These are phyloP conservation scores for Lymantria dispar DNA, from an alignment of 2,888 invertebrate species.

Conservation along the genomic window DNA sequence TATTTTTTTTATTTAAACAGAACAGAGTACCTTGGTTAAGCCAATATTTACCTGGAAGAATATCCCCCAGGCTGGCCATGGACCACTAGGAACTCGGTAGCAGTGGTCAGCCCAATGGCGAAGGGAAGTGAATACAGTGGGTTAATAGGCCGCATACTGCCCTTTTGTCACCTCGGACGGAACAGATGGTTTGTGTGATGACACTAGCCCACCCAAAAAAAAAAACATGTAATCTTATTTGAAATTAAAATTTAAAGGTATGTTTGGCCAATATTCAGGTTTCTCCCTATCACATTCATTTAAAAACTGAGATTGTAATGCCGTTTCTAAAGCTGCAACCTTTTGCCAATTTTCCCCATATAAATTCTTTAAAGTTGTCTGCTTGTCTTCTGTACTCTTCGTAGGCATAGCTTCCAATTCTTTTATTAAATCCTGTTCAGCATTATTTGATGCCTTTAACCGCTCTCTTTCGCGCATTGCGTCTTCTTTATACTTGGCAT, in stretches of 20 bases:
- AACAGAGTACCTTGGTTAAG: too few relatives aligned
- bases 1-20: too few relatives aligned
- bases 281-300: slow-evolving; percentile 82
- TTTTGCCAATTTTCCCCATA: slow-evolving; percentile 86
- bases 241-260: slow-evolving; percentile 82
- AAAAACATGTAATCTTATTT: slow-evolving; percentile 15
- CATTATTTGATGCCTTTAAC: slow-evolving; percentile 37
- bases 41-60: too few relatives aligned
- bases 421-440: slow-evolving; percentile 24
- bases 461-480: slow-evolving; percentile 52
- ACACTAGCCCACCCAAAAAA: too few relatives aligned
- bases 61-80: too few relatives aligned
- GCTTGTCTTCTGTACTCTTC: slow-evolving; percentile 41
- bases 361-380: slow-evolving; percentile 71
- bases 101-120: too few relatives aligned
- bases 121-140: too few relatives aligned
- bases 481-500: slow-evolving; percentile 78
- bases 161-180: too few relatives aligned
- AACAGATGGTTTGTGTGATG: too few relatives aligned
- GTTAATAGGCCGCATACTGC: too few relatives aligned
- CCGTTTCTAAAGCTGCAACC: slow-evolving; percentile 88
- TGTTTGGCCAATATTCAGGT: slow-evolving; percentile 87
- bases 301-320: slow-evolving; percentile 85
- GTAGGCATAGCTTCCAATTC: slow-evolving; percentile 37
- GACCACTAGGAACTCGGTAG: too few relatives aligned